Conservation (phyloP, 2,113 vertebrate species). For the Antennarius striatus region DNA sequence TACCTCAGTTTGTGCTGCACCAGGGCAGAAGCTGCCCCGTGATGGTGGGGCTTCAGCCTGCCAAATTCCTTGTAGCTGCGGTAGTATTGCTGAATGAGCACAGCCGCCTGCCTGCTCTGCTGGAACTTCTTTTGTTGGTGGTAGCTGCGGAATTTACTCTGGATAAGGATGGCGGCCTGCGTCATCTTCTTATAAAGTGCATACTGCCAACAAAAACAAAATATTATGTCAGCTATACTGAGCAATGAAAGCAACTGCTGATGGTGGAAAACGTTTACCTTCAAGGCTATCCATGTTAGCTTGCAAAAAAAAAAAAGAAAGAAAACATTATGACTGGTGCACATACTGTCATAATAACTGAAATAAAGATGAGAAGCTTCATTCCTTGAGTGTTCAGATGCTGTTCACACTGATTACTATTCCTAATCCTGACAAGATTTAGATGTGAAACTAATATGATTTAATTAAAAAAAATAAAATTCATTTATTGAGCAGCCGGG, state of each 20-base stretch:
- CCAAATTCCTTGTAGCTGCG: conserved; percentile 95
- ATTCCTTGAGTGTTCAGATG: no score
- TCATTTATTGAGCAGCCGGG: no score
- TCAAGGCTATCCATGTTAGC: conserved; percentile 99
- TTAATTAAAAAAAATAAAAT: no score
- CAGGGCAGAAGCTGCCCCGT: conserved; percentile 84
- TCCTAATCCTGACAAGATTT: no score
- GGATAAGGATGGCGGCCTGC: conserved; percentile 99
- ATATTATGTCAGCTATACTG: conserved; percentile 4
- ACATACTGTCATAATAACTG: background rate
- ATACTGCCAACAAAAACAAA: conserved; percentile 81
- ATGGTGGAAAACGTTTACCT: conserved; percentile 85
- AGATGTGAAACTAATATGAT: no score
- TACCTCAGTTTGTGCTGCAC: conserved; percentile 86
- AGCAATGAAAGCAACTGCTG: conserved; percentile 4
- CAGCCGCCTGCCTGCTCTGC: conserved; percentile 93
- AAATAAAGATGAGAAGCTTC: no score
- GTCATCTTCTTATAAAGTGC: conserved; percentile 99
- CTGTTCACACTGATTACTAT: no score
- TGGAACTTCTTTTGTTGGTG: conserved; percentile 97
- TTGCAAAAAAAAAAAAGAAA: conserved; percentile 81
- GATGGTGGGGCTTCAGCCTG: conserved; percentile 86
- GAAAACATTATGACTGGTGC: conserved; percentile 42
- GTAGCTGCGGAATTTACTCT: conserved; percentile 99
- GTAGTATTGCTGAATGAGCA: conserved; percentile 98